Base-by-base conservation (phyloP, 2,797 vertebrate species). In the Acestrorhynchus altus region DNA sequence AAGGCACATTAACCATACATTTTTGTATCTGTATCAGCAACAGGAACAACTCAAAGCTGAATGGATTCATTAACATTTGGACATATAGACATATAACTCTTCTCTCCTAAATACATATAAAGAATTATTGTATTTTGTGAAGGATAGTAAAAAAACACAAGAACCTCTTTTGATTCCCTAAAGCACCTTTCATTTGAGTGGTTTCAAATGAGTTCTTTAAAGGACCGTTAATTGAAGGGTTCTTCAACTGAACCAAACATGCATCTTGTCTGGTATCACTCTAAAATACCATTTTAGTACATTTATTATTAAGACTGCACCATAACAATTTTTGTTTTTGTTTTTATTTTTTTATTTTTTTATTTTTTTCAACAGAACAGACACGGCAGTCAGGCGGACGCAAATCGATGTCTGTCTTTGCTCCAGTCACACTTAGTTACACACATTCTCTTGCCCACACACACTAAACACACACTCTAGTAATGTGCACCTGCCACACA, bases 321-420 rank as follows among this genome's bases (percentile, higher is more conserved):
- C 18, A 20, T 20, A 52, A 20, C 20, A 20, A 2, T 20, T 52
- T 52, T 35, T 35, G 31, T 35, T 35, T 35, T 35, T 35, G 2
- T 35, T 35, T 35, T 35, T 35, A 2, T 4, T 18, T 49, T 1
- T 49, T 49, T 49, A 13, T 1, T 49, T 75, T 69, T 15, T 64
- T 56, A 13, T n/a, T 28, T 56, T 81, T 69, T 79, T 76, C 64
- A 66, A 75, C 66, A 59, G 44, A 66, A 80, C 26, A 66, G 61
- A 74, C 74, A 74, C 59, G 73, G 73, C 83, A 74, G 63, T 79
- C 76, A 79, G 66, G 84, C 77, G 66, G 63, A 78, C 77, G 72
- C 77, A 61, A 77, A 81, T 83, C 78, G 40, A 83, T 80, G 78
- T 59, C 70, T 77, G 70, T 66, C 77, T 80, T 80, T 77, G 79